phyloP scores from a whole-genome alignment of 2,113 vertebrate genomes.

The Hepsetus odoe region DNA sequence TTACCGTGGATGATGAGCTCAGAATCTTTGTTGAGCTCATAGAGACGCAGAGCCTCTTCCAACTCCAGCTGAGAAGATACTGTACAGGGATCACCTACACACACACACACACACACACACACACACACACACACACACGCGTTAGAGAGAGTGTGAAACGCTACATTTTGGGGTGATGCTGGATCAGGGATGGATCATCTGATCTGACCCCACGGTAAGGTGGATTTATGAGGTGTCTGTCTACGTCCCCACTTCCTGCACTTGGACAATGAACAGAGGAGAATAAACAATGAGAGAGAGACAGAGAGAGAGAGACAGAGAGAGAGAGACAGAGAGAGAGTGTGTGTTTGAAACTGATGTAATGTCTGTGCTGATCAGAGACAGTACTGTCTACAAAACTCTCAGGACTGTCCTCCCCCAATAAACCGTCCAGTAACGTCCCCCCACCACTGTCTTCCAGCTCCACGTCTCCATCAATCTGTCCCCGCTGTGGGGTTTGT shows the following conservation, averaged over 20 bases:
- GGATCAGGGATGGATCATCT: background rate
- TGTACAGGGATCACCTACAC: constrained; percentile 93
- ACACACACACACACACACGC: background rate
- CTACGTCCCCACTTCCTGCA: background rate
- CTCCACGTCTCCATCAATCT: too few species aligned
- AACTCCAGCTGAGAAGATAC: constrained; percentile 97
- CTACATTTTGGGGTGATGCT: too few species aligned
- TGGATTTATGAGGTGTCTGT: too few species aligned
- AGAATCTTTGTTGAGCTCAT: constrained; percentile 98
- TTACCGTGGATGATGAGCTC: constrained; percentile 97
- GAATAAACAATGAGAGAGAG: background rate
- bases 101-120: constrained; percentile 28
- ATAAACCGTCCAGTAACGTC: too few species aligned
- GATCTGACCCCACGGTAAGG: too few species aligned
- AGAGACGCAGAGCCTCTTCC: constrained; percentile 95
- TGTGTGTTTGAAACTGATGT: background rate
- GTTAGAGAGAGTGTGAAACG: background rate
- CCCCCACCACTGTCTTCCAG: too few species aligned
- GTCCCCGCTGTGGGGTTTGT: too few species aligned
- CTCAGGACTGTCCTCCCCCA: too few species aligned
- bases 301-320: too few species aligned
- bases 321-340: too few species aligned
- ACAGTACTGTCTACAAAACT: background rate
- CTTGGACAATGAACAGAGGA: background rate
- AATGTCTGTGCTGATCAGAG: background rate